Evolutionary conservation across 2,113 vertebrate genomes (phyloP).

Genomic region (Corvus cornix): DNA sequence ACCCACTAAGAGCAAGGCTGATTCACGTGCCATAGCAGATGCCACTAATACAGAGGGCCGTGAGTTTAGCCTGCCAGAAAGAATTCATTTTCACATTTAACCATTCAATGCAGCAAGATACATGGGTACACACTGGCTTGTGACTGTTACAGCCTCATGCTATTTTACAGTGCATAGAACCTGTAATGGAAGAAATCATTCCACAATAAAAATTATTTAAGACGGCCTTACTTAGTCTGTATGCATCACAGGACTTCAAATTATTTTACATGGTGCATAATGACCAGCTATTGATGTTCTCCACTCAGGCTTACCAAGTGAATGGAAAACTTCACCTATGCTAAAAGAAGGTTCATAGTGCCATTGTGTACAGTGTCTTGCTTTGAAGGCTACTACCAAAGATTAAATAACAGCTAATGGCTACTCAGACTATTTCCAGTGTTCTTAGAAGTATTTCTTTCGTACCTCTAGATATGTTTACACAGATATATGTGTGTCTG

Average conservation of each 20-base stretch:
- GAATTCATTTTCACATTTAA: constrained; percentile 36
- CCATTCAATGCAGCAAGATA: constrained; percentile 38
- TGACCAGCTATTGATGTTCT: constrained; percentile 62
- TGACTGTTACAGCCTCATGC: constrained; percentile 50
- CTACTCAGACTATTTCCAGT: constrained; percentile 38
- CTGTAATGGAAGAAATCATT: constrained; percentile 67
- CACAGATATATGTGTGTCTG: neutral
- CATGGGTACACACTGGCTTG: constrained; percentile 52
- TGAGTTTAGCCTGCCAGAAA: constrained; percentile 34
- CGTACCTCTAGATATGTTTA: neutral
- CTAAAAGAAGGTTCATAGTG: constrained; percentile 17
- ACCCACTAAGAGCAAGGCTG: neutral
- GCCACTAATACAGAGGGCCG: neutral
- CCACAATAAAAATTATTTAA: constrained; percentile 74
- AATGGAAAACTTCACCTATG: constrained; percentile 44
- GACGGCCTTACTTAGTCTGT: constrained; percentile 59
- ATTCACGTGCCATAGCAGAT: constrained; percentile 21
- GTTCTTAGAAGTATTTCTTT: constrained; percentile 15
- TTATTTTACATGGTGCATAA: constrained; percentile 70
- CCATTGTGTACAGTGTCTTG: neutral
- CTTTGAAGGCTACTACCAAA: constrained; percentile 30
- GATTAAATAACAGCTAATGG: constrained; percentile 47
- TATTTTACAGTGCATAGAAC: constrained; percentile 67
- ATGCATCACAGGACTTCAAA: constrained; percentile 66
- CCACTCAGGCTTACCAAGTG: constrained; percentile 55